Conservation (phyloP, 2,888 invertebrate genomes). For the Crematogaster levior region DNA sequence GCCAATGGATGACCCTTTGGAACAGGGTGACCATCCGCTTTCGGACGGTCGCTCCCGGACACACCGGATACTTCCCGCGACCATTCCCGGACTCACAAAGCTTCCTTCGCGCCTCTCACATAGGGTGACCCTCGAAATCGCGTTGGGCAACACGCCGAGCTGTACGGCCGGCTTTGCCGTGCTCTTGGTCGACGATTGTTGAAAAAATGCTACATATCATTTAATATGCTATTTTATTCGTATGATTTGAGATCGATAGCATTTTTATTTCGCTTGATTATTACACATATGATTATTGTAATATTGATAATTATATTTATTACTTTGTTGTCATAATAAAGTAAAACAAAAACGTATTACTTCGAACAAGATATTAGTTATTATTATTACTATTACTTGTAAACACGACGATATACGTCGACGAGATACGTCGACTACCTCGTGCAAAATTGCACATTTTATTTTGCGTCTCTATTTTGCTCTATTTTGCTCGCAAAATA, state of each 20-base stretch:
- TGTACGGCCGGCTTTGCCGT: neutral
- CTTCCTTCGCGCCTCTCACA: conserved; percentile 59
- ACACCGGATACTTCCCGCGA: conserved; percentile 82
- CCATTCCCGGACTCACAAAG: conserved; percentile 71
- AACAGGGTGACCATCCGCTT: conserved; percentile 76
- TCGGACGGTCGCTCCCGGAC: conserved; percentile 66
- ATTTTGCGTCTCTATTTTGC: neutral
- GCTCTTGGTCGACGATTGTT: neutral
- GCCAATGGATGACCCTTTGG: conserved; percentile 81
- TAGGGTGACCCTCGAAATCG: conserved; percentile 58
- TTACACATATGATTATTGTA: neutral
- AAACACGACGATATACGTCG: neutral
- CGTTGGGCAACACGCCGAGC: conserved; percentile 10
- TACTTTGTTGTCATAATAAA: neutral
- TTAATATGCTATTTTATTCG: conserved; percentile 1
- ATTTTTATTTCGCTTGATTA: neutral
- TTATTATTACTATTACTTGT: neutral
- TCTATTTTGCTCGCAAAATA: neutral
- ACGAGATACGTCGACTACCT: neutral
- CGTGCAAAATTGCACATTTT: conserved; percentile 6
- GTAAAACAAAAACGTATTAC: neutral
- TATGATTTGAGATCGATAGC: neutral
- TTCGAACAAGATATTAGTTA: neutral
- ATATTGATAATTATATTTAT: neutral
- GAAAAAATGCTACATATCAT: neutral